phyloP scores from a whole-genome alignment of 2,888 invertebrate genomes.

The Cacoxenus indagator region DNA sequence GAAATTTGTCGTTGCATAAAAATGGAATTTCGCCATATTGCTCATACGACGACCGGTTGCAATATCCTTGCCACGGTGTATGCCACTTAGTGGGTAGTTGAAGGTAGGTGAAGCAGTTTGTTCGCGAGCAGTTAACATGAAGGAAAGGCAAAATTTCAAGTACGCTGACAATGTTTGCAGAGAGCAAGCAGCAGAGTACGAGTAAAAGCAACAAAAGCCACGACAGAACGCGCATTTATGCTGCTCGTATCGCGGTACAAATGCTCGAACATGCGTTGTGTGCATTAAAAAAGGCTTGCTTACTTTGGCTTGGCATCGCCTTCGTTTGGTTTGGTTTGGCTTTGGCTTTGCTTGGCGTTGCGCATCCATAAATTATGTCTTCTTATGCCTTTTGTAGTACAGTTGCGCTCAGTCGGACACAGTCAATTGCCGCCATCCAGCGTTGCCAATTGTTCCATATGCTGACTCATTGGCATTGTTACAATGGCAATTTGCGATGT shows the following conservation, averaged over 20 bases:
- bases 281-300: conserved; percentile 11
- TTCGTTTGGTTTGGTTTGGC: not conserved
- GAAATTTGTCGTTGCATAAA: conserved; percentile 19
- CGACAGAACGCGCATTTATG: not conserved
- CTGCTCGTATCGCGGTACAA: not conserved
- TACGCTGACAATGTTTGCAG: not conserved
- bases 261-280: conserved; percentile 4
- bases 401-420: not conserved
- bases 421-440: not conserved
- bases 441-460: not conserved
- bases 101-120: not conserved
- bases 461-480: too few species aligned
- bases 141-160: not conserved
- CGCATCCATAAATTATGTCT: conserved; percentile 6
- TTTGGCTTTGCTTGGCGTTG: not conserved
- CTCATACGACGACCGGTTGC: too few species aligned
- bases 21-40: conserved; percentile 9
- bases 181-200: not conserved
- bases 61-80: too few species aligned
- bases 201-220: not conserved
- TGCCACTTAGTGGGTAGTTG: not conserved
- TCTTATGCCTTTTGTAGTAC: not conserved
- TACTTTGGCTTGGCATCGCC: not conserved
- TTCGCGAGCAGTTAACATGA: not conserved
- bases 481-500: too few species aligned